Conservation (phyloP, 2,113 vertebrate species). For the Neodon shergylaensis region DNA sequence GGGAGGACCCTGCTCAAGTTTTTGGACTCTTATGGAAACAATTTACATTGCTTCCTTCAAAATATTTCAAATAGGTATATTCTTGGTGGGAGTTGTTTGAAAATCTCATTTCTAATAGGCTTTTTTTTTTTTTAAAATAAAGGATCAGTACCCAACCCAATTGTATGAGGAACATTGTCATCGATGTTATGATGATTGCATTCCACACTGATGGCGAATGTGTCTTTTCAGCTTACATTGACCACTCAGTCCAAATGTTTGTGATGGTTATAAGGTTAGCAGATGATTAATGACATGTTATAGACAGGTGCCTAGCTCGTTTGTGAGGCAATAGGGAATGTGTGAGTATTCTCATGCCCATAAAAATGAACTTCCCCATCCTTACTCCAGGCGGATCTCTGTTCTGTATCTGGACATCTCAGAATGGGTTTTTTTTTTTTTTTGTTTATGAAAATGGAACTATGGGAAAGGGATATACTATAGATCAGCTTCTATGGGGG, state of each 20-base stretch:
- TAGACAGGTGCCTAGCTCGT: neutral
- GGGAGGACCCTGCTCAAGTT: neutral
- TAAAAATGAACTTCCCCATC: too few relatives aligned
- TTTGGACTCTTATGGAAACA: neutral
- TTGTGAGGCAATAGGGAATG: neutral
- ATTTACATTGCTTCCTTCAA: conserved; percentile 52
- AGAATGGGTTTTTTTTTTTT: neutral
- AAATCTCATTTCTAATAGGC: conserved; percentile 62
- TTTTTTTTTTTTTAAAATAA: conserved; percentile 42
- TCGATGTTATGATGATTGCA: neutral
- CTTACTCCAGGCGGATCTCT: neutral
- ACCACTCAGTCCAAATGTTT: neutral
- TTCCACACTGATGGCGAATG: neutral
- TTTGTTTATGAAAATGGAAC: neutral
- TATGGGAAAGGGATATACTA: neutral
- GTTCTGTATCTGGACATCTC: neutral
- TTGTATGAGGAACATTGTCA: neutral
- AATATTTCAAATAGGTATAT: conserved; percentile 72
- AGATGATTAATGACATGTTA: neutral
- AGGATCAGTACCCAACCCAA: conserved; percentile 48
- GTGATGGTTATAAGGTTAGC: neutral
- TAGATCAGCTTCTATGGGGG: neutral
- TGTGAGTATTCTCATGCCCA: neutral
- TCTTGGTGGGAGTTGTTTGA: conserved; percentile 66
- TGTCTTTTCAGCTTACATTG: neutral